Evolutionary conservation across 2,797 vertebrate genomes (phyloP).

Genomic region (Mormyrops attenuatus): DNA sequence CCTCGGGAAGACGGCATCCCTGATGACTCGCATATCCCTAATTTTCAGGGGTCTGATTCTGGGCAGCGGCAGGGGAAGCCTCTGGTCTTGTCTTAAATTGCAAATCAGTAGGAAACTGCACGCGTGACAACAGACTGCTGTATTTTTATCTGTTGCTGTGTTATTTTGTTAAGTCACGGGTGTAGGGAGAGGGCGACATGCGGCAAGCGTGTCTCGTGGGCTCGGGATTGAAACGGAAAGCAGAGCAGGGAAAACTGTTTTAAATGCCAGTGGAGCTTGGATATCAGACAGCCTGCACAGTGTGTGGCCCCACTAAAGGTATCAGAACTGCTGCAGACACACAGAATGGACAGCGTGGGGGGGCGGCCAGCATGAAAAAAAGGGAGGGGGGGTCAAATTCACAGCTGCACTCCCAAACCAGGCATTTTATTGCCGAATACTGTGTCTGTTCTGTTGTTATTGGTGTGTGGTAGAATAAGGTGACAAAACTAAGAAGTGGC

Average conservation of each 20-base stretch:
- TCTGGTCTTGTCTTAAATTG: background rate
- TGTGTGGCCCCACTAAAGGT: constrained; percentile 63
- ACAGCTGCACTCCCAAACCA: constrained; percentile 44
- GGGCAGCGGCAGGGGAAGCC: background rate
- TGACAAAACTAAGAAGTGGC: constrained; percentile 34
- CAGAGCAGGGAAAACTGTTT: constrained; percentile 37
- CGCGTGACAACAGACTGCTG: background rate
- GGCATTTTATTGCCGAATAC: constrained; percentile 30
- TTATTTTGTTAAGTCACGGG: background rate
- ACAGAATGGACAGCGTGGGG: background rate
- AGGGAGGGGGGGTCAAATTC: constrained; percentile 25
- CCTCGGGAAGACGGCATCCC: constrained; percentile 2
- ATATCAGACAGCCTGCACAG: constrained; percentile 62
- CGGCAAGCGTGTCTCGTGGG: background rate
- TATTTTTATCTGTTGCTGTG: background rate
- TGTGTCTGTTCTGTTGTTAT: constrained; percentile 49
- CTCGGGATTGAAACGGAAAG: constrained; percentile 34
- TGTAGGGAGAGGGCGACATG: background rate
- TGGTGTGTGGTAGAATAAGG: constrained; percentile 39
- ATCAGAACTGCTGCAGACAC: constrained; percentile 42
- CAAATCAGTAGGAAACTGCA: background rate
- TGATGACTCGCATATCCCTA: background rate
- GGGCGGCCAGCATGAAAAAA: background rate
- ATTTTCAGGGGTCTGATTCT: background rate
- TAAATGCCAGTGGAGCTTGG: constrained; percentile 63